Evolutionary conservation across 2,113 vertebrate species (phyloP).

Genomic region (Nibea coibor): DNA sequence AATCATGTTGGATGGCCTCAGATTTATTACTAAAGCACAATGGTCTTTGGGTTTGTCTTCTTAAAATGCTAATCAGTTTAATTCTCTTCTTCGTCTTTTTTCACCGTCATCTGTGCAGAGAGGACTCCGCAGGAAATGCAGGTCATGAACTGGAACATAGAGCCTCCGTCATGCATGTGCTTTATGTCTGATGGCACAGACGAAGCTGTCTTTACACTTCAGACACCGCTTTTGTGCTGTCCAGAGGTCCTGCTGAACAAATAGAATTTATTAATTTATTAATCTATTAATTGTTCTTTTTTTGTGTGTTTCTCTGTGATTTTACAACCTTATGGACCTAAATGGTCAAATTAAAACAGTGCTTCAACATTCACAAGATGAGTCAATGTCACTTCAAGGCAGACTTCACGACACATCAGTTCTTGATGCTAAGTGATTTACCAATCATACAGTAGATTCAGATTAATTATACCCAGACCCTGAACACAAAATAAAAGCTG

Average conservation of each 20-base stretch:
- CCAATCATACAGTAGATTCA: too few species aligned
- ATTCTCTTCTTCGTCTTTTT: slow-evolving; percentile 1
- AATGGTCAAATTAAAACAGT: neutral
- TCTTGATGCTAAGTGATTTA: neutral
- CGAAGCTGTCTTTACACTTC: neutral
- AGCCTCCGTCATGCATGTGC: neutral
- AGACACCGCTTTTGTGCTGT: neutral
- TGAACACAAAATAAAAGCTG: neutral
- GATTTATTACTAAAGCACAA: slow-evolving; percentile 42
- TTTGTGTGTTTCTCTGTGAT: too few species aligned
- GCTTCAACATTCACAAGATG: neutral
- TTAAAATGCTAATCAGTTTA: slow-evolving; percentile 64
- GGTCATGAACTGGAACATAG: neutral
- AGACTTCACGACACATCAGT: neutral
- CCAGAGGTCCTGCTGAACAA: neutral
- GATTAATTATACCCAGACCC: too few species aligned
- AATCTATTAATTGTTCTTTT: too few species aligned
- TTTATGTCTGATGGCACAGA: slow-evolving; percentile 10
- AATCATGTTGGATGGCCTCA: slow-evolving; percentile 49
- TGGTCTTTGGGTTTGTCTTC: slow-evolving; percentile 37
- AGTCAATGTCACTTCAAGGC: neutral
- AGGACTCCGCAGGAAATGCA: slow-evolving; percentile 15
- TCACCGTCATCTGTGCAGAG: slow-evolving; percentile 10
- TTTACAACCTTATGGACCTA: neutral
- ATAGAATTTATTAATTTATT: too few species aligned